These are phyloP conservation scores for Hafferia zeledoni DNA, from an alignment of 2,797 vertebrate species.

Conservation along the genomic window DNA sequence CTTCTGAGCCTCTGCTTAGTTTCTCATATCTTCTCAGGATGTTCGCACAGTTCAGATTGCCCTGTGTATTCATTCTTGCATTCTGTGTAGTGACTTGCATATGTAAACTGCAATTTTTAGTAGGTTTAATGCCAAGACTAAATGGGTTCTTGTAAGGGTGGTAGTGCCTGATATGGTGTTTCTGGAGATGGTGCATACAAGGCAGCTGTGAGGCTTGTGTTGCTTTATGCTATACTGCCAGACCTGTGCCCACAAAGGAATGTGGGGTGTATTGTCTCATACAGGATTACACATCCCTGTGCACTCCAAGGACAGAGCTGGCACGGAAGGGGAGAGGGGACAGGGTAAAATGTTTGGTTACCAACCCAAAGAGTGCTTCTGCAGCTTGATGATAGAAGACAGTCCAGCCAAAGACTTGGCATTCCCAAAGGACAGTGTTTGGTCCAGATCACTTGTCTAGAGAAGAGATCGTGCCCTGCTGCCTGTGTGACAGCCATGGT, in stretches of 20 bases:
- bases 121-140: background rate
- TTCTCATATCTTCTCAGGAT: background rate
- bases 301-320: background rate
- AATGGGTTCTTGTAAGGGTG: background rate
- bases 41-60: background rate
- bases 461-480: background rate
- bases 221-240: background rate
- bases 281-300: background rate
- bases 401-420: background rate
- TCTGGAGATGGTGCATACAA: background rate
- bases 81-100: background rate
- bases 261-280: background rate
- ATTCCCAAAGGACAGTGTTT: background rate
- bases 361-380: background rate
- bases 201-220: background rate
- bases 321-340: background rate
- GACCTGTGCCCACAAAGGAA: background rate
- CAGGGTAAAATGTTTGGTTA: background rate
- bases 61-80: background rate
- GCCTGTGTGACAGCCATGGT: background rate
- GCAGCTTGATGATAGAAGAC: background rate
- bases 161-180: background rate
- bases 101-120: background rate
- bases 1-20: background rate
- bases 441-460: background rate